Conservation (phyloP, 2,888 invertebrate species). For the Apotomis capreana region DNA sequence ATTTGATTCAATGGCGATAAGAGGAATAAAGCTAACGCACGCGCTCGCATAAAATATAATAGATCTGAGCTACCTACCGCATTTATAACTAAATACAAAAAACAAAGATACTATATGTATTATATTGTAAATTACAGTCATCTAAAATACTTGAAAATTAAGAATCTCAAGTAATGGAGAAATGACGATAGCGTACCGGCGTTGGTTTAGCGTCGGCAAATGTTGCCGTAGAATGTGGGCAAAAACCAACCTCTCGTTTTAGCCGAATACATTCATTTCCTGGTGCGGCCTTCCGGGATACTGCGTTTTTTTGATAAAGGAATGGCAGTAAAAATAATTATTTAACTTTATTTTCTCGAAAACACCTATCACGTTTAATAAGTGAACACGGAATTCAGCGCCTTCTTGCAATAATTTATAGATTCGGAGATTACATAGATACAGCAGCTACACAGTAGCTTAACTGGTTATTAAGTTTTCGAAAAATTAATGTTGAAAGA, state of each 20-base stretch:
- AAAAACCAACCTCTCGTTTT: slow-evolving; percentile 57
- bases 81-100: slow-evolving; percentile 4
- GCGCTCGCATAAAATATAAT: slow-evolving; percentile 9
- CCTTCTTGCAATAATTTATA: too few species aligned
- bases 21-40: not conserved
- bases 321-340: slow-evolving; percentile 30
- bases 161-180: slow-evolving; percentile 41
- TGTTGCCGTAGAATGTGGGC: slow-evolving; percentile 55
- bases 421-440: too few species aligned
- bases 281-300: slow-evolving; percentile 59
- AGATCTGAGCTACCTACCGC: slow-evolving; percentile 16
- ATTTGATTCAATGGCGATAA: slow-evolving; percentile 18
- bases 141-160: slow-evolving; percentile 36
- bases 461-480: too few species aligned
- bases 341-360: slow-evolving; percentile 8
- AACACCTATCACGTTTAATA: slow-evolving; percentile 17
- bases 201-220: slow-evolving; percentile 45
- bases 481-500: too few species aligned
- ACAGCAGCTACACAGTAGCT: too few species aligned
- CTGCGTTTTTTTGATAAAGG: slow-evolving; percentile 40
- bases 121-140: slow-evolving; percentile 33
- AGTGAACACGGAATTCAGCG: not conserved
- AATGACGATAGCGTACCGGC: slow-evolving; percentile 46
- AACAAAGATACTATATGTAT: slow-evolving; percentile 12
- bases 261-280: slow-evolving; percentile 54